Evolutionary conservation across 2,888 invertebrate genomes (phyloP).

Genomic region (Periphyllus acericola): DNA sequence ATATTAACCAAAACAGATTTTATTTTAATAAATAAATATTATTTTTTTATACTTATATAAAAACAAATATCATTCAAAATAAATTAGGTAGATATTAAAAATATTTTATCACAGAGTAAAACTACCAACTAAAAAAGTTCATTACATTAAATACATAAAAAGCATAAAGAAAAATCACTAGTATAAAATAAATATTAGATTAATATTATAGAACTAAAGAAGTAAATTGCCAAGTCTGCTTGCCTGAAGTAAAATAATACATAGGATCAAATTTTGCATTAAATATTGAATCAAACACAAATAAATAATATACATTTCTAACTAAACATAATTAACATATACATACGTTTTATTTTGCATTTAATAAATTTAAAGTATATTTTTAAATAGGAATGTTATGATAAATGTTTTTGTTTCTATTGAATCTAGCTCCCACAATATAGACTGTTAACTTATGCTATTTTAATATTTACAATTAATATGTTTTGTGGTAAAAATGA

Average conservation of each 20-base stretch:
- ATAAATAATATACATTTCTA: not conserved
- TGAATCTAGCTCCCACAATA: too few relatives aligned
- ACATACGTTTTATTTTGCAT: not conserved
- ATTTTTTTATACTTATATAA: not conserved
- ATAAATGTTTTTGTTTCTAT: too few relatives aligned
- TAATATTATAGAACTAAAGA: too few relatives aligned
- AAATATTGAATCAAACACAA: not conserved
- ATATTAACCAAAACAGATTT: not conserved
- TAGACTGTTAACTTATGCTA: too few relatives aligned
- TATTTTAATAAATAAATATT: slow-evolving; percentile 27
- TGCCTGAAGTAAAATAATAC: not conserved
- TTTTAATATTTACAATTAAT: too few relatives aligned
- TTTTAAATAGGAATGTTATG: too few relatives aligned
- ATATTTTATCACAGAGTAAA: slow-evolving; percentile 41
- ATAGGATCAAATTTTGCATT: not conserved
- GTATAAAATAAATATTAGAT: not conserved
- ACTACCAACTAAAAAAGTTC: slow-evolving; percentile 20
- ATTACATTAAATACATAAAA: not conserved
- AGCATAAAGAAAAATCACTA: not conserved
- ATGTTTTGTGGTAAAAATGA: not conserved
- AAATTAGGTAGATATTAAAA: not conserved
- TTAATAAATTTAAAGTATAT: too few relatives aligned
- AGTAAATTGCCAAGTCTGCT: not conserved
- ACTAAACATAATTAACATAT: not conserved
- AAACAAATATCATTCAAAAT: not conserved